phyloP scores from a whole-genome alignment of 2,113 vertebrate species.

The Alethe diademata region DNA sequence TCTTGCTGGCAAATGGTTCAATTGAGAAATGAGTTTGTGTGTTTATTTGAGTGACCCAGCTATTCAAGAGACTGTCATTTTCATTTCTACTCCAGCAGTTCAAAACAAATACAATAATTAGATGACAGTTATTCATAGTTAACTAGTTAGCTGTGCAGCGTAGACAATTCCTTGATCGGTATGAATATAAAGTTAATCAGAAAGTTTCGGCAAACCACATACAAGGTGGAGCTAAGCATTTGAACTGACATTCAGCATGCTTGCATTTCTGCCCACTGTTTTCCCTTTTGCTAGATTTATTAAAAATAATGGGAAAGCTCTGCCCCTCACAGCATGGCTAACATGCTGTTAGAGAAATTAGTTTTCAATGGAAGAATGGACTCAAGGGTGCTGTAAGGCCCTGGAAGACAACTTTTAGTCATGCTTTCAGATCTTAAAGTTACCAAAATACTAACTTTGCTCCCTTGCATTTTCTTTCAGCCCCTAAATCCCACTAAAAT shows the following conservation, averaged over 20 bases:
- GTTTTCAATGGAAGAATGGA: not conserved
- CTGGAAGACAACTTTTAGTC: not conserved
- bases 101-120: not conserved
- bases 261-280: not conserved
- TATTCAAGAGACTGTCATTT: not conserved
- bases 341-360: not conserved
- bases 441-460: not conserved
- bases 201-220: not conserved
- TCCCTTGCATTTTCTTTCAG: not conserved
- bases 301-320: not conserved
- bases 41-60: not conserved
- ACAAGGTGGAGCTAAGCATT: not conserved
- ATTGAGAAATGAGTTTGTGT: not conserved
- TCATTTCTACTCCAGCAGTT: not conserved
- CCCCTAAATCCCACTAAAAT: not conserved
- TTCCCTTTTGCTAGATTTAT: not conserved
- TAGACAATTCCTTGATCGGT: not conserved
- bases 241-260: rapidly evolving
- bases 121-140: not conserved
- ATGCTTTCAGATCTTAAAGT: not conserved
- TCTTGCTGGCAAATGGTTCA: not conserved
- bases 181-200: not conserved
- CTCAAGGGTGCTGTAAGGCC: not conserved
- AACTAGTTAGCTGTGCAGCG: not conserved
- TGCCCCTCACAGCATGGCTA: not conserved